These are phyloP conservation scores for Salminus brasiliensis DNA, from an alignment of 2,113 vertebrate species.

Conservation along the genomic window DNA sequence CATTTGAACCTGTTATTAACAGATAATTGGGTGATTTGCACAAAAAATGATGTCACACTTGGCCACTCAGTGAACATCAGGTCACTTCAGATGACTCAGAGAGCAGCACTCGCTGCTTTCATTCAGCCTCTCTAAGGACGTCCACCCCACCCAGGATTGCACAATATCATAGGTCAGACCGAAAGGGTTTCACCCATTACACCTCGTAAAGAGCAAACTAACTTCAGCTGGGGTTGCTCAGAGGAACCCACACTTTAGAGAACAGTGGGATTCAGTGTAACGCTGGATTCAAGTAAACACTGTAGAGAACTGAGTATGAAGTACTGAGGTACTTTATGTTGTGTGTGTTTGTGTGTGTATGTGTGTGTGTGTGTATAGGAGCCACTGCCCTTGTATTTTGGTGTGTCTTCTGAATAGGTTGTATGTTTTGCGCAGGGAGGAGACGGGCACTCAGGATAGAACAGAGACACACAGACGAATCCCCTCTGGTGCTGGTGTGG, in stretches of 20 bases:
- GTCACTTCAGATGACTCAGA: slow-evolving; percentile 30
- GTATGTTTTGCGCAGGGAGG: slow-evolving; percentile 74
- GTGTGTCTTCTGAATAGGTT: slow-evolving; percentile 55
- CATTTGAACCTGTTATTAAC: slow-evolving; percentile 41
- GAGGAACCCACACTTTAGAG: background rate
- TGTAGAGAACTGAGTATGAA: too few species aligned
- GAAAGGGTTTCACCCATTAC: slow-evolving; percentile 53
- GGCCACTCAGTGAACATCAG: slow-evolving; percentile 63
- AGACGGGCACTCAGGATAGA: slow-evolving; percentile 65
- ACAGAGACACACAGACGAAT: slow-evolving; percentile 70
- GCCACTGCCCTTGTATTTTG: background rate
- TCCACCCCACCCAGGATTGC: slow-evolving; percentile 71
- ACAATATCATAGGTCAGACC: slow-evolving; percentile 59
- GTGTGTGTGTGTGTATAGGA: background rate
- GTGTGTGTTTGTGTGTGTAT: too few species aligned
- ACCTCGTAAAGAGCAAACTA: slow-evolving; percentile 37
- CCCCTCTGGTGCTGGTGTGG: slow-evolving; percentile 72
- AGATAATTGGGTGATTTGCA: slow-evolving; percentile 61
- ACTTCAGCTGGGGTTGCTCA: background rate
- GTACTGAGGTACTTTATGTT: background rate
- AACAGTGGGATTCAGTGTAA: background rate
- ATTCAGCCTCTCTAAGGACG: slow-evolving; percentile 51
- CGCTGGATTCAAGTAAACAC: background rate
- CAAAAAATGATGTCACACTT: slow-evolving; percentile 57
- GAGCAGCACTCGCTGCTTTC: slow-evolving; percentile 20